Conservation (phyloP, 1,140 invertebrate species). For the Rhizoglyphus robini region DNA sequence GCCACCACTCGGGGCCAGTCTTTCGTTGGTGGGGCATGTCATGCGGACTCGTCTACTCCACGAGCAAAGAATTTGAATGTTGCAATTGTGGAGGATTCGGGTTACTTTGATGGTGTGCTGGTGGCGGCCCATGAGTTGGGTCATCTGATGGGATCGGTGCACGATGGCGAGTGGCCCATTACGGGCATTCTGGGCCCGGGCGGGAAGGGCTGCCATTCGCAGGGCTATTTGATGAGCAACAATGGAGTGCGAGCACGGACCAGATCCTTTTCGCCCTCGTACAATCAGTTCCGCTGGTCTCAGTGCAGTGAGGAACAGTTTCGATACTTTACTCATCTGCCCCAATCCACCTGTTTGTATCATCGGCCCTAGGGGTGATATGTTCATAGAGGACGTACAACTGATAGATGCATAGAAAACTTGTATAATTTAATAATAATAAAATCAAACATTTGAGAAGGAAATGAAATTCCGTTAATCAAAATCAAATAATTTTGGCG, state of each 20-base stretch:
- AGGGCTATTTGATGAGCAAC: background rate
- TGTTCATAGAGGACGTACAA: too few species aligned
- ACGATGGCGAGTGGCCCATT: conserved; percentile 6
- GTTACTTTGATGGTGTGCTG: background rate
- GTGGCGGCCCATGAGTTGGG: background rate
- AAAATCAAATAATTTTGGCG: too few species aligned
- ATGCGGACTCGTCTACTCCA: background rate
- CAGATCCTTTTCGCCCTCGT: background rate
- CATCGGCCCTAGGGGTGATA: too few species aligned
- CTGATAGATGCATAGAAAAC: too few species aligned
- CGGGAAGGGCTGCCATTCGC: background rate
- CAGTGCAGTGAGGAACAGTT: conserved; percentile 2
- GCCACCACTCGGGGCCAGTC: background rate
- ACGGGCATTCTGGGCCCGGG: background rate
- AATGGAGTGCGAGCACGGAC: background rate
- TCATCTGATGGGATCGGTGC: background rate
- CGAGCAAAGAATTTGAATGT: background rate
- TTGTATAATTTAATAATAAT: too few species aligned
- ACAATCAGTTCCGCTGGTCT: background rate
- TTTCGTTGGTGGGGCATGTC: conserved; percentile 6
- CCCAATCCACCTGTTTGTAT: background rate
- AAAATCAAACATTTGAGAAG: too few species aligned
- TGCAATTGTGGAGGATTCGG: conserved; percentile 3
- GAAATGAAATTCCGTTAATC: too few species aligned
- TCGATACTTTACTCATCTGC: background rate